Evolutionary conservation across 2,113 vertebrate species (phyloP).

Genomic region (Takifugu flavidus): DNA sequence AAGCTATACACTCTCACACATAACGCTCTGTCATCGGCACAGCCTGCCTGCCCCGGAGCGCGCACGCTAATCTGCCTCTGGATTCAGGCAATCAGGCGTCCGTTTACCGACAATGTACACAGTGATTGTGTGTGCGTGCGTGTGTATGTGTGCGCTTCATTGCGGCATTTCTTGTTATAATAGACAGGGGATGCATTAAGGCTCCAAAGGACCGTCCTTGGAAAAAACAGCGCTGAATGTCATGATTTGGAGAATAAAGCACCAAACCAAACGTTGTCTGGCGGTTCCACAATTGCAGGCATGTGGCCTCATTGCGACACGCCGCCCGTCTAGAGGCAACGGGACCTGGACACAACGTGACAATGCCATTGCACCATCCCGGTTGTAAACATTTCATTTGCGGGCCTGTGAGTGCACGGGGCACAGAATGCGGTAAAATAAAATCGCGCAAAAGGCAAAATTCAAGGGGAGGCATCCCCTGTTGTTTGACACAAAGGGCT

Average conservation of each 20-base stretch:
- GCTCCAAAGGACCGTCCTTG: slow-evolving; percentile 63
- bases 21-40: slow-evolving; percentile 45
- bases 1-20: slow-evolving; percentile 52
- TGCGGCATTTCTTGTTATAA: slow-evolving; percentile 49
- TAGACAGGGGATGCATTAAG: slow-evolving; percentile 7
- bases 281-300: slow-evolving; percentile 8
- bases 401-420: slow-evolving; percentile 26
- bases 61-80: slow-evolving; percentile 49
- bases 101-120: not conserved
- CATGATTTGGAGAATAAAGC: slow-evolving; percentile 40
- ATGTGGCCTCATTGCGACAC: slow-evolving; percentile 55
- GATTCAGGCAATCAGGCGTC: slow-evolving; percentile 43
- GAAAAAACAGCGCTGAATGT: slow-evolving; percentile 64
- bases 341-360: slow-evolving; percentile 60
- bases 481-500: too few species aligned
- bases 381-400: slow-evolving; percentile 64
- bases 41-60: slow-evolving; percentile 41
- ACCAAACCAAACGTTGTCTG: slow-evolving; percentile 5
- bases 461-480: too few species aligned
- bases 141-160: slow-evolving; percentile 32
- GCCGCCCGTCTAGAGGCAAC: slow-evolving; percentile 20
- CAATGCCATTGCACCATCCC: slow-evolving; percentile 60
- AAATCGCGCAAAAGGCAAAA: slow-evolving; percentile 3
- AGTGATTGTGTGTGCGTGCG: not conserved
- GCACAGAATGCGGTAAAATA: slow-evolving; percentile 60